Percentiles rank a stretch among this genome's conserved stretches.
These are phyloP conservation scores for Umimayanthus kanabou DNA, from an alignment of 92 coral and sea anemone genomes.

Conservation along the genomic window DNA sequence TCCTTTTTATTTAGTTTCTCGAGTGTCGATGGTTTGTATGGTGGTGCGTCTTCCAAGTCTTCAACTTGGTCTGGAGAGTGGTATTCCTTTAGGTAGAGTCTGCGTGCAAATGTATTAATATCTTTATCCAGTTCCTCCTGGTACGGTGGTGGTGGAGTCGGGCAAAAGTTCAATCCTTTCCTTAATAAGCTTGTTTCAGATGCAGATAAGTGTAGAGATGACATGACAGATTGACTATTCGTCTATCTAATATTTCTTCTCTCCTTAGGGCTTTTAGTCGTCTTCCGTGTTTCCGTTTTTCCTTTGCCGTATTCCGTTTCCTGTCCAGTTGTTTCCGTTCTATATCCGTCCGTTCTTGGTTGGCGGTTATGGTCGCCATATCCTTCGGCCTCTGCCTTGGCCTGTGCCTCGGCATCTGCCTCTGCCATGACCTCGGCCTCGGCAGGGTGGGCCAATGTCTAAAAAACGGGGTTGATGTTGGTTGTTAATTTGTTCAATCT, in stretches of 20 bases:
- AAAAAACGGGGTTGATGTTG: not conserved
- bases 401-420: conserved; percentile 11
- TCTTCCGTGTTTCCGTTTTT: conserved; percentile 35
- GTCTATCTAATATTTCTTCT: conserved; percentile 10
- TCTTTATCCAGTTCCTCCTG: conserved; percentile 12
- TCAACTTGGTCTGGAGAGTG: conserved; percentile 14
- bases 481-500: not conserved
- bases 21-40: conserved; percentile 24
- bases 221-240: conserved; percentile 18
- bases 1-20: conserved; percentile 13
- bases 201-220: not conserved
- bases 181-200: conserved; percentile 20
- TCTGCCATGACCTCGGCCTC: conserved; percentile 3
- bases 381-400: too few species aligned
- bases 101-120: conserved; percentile 1
- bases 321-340: conserved; percentile 32
- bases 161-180: conserved; percentile 31
- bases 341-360: conserved; percentile 22
- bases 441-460: not conserved
- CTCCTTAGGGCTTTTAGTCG: conserved; percentile 18
- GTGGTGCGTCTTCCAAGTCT: conserved; percentile 18
- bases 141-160: conserved; percentile 12
- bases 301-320: conserved; percentile 13
- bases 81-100: conserved; percentile 22
- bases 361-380: conserved; percentile 23